These are phyloP conservation scores for Stigmatopora argus DNA, from an alignment of 2,113 vertebrate species.

Conservation along the genomic window DNA sequence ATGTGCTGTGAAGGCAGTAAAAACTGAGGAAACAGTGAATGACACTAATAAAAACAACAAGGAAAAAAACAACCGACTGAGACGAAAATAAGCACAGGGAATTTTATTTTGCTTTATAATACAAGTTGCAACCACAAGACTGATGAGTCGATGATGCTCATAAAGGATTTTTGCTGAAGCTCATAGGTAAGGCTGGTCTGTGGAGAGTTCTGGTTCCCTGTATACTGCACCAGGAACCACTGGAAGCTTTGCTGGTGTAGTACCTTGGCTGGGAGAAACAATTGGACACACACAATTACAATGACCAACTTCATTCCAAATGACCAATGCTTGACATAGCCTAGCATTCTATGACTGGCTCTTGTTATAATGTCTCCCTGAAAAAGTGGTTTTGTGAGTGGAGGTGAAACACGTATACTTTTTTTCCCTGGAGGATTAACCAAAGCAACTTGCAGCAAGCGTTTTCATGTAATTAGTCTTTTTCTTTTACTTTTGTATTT, in stretches of 20 bases:
- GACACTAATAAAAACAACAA: background rate
- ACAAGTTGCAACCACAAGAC: constrained; percentile 13
- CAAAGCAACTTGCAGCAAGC: too few relatives aligned
- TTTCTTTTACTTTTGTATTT: too few relatives aligned
- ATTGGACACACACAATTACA: background rate
- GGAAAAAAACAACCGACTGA: background rate
- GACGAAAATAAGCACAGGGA: constrained; percentile 16
- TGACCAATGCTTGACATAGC: background rate
- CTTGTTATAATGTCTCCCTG: background rate
- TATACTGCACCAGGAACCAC: constrained; percentile 72
- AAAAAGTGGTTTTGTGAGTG: too few relatives aligned
- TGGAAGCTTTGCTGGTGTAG: constrained; percentile 63
- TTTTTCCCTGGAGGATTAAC: too few relatives aligned
- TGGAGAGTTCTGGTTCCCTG: constrained; percentile 74
- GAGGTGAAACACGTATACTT: too few relatives aligned
- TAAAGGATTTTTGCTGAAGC: constrained; percentile 7
- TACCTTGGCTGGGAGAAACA: constrained; percentile 62
- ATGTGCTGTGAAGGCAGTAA: background rate
- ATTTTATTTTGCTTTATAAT: constrained; percentile 59
- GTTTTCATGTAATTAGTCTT: too few relatives aligned
- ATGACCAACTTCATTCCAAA: background rate
- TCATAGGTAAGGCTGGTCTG: constrained; percentile 86
- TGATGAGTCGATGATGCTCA: constrained; percentile 1
- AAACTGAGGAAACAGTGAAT: background rate
- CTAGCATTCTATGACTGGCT: background rate